phyloP scores from a whole-genome alignment of 2,797 vertebrate species.

The Arctocebus calabarensis region DNA sequence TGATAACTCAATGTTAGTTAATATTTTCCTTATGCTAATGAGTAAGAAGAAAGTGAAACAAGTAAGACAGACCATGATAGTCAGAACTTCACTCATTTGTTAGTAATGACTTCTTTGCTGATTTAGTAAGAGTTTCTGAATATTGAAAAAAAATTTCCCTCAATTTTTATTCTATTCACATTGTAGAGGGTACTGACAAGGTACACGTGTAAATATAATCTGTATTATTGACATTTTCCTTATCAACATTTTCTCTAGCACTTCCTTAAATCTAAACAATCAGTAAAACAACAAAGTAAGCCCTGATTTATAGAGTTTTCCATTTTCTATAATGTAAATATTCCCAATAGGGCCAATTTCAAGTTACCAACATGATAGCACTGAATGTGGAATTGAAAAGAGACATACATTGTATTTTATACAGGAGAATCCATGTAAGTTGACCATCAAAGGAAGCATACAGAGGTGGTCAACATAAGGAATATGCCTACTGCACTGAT shows the following conservation, averaged over 20 bases:
- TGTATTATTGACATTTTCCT: not conserved
- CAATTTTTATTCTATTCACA: not conserved
- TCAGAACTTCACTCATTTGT: not conserved
- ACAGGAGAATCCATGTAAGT: no score
- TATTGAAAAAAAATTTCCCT: not conserved
- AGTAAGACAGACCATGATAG: not conserved
- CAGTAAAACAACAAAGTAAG: not conserved
- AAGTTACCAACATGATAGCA: not conserved
- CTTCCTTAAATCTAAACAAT: not conserved
- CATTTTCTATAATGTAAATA: not conserved
- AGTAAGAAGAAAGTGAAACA: not conserved
- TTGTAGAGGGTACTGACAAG: not conserved
- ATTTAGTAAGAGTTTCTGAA: not conserved
- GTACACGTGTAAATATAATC: not conserved
- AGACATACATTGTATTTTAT: not conserved
- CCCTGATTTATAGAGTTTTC: not conserved
- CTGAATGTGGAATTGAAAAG: not conserved
- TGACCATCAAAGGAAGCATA: no score
- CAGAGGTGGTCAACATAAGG: no score
- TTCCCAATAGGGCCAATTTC: not conserved
- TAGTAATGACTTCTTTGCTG: not conserved
- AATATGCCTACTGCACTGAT: no score
- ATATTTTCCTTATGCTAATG: not conserved
- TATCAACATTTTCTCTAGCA: not conserved
- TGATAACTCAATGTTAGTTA: not conserved